phyloP scores from a whole-genome alignment of 2,888 invertebrate species.

The Drosophila kanekoi region DNA sequence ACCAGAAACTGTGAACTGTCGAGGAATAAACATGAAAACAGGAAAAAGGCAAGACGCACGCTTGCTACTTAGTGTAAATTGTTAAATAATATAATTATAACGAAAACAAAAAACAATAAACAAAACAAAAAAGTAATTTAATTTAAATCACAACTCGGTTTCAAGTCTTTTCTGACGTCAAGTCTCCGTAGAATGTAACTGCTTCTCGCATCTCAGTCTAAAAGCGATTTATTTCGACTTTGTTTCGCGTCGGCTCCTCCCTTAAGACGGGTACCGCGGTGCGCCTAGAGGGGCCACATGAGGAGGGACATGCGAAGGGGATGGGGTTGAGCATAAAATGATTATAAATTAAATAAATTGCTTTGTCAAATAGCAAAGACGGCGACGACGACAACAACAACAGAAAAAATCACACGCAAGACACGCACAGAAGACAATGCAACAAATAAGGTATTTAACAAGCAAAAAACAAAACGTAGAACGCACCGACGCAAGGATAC shows the following conservation, averaged over 20 bases:
- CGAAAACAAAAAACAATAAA: constrained; percentile 1
- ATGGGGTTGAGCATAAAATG: constrained; percentile 33
- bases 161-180: constrained; percentile 44
- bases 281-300: constrained; percentile 57
- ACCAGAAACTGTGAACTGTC: constrained; percentile 1
- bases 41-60: too few species aligned
- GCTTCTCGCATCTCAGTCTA: constrained; percentile 36
- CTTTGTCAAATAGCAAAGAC: constrained; percentile 42
- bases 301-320: background rate
- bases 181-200: constrained; percentile 15
- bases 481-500: constrained; percentile 21
- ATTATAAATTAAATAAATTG: constrained; percentile 63
- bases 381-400: constrained; percentile 11
- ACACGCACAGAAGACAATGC: constrained; percentile 23
- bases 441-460: constrained; percentile 15
- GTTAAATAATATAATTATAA: constrained; percentile 12
- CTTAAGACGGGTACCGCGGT: constrained; percentile 69
- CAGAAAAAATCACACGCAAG: constrained; percentile 32
- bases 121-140: constrained; percentile 12
- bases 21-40: background rate
- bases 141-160: constrained; percentile 62
- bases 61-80: constrained; percentile 9
- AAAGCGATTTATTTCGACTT: constrained; percentile 77
- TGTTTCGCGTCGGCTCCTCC: constrained; percentile 62
- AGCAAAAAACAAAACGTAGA: constrained; percentile 1